phyloP scores from a whole-genome alignment of 2,888 invertebrate species.

The Beris chalybata region DNA sequence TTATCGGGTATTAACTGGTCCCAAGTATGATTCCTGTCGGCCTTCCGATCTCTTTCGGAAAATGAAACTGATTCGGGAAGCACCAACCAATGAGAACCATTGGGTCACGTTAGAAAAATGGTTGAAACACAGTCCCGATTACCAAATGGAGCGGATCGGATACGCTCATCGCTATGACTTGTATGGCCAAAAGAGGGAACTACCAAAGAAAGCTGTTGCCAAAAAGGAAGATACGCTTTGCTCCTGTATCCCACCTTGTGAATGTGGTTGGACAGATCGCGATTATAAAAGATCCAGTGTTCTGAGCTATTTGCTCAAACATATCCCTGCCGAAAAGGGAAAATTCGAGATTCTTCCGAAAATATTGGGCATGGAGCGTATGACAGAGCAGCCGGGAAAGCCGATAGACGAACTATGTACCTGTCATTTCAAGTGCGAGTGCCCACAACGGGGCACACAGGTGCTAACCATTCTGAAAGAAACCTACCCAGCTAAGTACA shows the following conservation, averaged over 20 bases:
- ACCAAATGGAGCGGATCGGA: slow-evolving; percentile 44
- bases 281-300: slow-evolving; percentile 38
- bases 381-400: too few species aligned
- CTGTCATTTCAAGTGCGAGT: too few species aligned
- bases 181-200: slow-evolving; percentile 27
- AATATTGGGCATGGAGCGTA: too few species aligned
- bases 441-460: too few species aligned
- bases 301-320: slow-evolving; percentile 30
- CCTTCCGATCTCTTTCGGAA: slow-evolving; percentile 59
- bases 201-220: neutral
- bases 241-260: slow-evolving; percentile 46
- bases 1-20: slow-evolving; percentile 60
- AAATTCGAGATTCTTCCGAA: too few species aligned
- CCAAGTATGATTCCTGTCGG: slow-evolving; percentile 56
- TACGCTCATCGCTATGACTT: slow-evolving; percentile 32
- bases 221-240: slow-evolving; percentile 10
- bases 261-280: slow-evolving; percentile 44
- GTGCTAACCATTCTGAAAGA: too few species aligned
- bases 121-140: slow-evolving; percentile 38
- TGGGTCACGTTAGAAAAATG: slow-evolving; percentile 57
- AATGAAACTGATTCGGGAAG: slow-evolving; percentile 59
- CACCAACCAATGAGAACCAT: slow-evolving; percentile 56
- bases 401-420: too few species aligned
- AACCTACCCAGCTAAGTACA: too few species aligned
- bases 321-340: neutral